Conservation (phyloP, 2,113 vertebrate species). For the Casuarius casuarius region DNA sequence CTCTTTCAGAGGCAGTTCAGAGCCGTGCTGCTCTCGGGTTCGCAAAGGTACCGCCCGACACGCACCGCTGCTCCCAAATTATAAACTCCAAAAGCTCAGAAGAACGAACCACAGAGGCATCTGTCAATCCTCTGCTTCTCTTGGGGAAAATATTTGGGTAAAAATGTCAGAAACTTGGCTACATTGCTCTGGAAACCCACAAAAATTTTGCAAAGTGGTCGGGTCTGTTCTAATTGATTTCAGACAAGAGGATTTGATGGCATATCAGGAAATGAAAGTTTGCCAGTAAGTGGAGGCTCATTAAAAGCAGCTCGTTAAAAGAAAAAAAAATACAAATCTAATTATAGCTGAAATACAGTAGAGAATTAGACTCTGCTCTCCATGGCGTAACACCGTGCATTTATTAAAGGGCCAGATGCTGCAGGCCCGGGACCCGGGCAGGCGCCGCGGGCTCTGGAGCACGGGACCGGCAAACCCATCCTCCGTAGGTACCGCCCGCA, state of each 20-base stretch:
- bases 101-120: not conserved
- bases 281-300: slow-evolving; percentile 56
- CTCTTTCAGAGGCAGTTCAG: not conserved
- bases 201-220: not conserved
- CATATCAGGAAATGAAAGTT: slow-evolving; percentile 60
- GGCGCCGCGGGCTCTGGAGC: not conserved
- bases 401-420: not conserved
- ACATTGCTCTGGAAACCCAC: slow-evolving; percentile 22
- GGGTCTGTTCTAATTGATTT: slow-evolving; percentile 11
- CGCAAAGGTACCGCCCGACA: not conserved
- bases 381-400: not conserved
- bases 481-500: not conserved
- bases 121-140: not conserved
- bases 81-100: not conserved
- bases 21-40: not conserved
- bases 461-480: not conserved
- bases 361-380: slow-evolving; percentile 5
- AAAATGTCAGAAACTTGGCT: not conserved
- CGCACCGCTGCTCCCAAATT: rapidly evolving
- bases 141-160: not conserved
- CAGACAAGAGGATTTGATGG: slow-evolving; percentile 41
- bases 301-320: slow-evolving; percentile 60
- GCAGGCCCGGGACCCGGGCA: not conserved
- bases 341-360: slow-evolving; percentile 59
- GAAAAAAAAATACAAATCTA: slow-evolving; percentile 47